Conservation (phyloP, 1,140 invertebrate species). For the Potamilus streckersoni region DNA sequence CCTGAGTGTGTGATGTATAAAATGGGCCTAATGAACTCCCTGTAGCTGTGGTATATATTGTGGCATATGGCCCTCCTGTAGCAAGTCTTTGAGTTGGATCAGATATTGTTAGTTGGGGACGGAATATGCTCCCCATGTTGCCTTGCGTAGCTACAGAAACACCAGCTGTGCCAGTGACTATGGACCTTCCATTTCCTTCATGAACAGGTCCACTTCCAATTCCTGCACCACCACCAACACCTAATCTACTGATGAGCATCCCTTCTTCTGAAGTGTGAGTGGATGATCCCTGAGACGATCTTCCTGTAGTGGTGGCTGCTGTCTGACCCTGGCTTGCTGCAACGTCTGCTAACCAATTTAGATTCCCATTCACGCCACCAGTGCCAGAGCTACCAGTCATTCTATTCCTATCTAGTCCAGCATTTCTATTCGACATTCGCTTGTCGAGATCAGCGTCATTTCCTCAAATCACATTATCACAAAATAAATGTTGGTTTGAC, state of each 20-base stretch:
- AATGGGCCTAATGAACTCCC: conserved; percentile 21
- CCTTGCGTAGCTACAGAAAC: conserved; percentile 34
- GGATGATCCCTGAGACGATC: conserved; percentile 16
- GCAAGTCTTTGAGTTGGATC: conserved; percentile 34
- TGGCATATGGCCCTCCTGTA: conserved; percentile 41
- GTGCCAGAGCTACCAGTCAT: conserved; percentile 37
- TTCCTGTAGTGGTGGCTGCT: conserved; percentile 29
- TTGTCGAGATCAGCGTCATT: conserved; percentile 27
- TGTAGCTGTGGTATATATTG: conserved; percentile 37
- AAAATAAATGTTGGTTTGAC: no score
- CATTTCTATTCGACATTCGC: conserved; percentile 33
- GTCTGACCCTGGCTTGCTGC: conserved; percentile 26
- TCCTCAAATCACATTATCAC: conserved; percentile 1
- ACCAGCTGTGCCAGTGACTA: conserved; percentile 37
- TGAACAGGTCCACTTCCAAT: conserved; percentile 19
- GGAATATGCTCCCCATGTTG: conserved; percentile 39
- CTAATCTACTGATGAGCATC: no score
- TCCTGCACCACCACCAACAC: conserved; percentile 3
- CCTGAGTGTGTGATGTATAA: conserved; percentile 19
- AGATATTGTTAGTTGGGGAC: conserved; percentile 40
- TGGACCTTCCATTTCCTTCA: conserved; percentile 16
- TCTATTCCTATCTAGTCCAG: conserved; percentile 41
- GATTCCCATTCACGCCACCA: conserved; percentile 27
- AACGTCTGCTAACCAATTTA: conserved; percentile 34
- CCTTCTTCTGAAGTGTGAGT: conserved; percentile 9